These are phyloP conservation scores for Leguminivora glycinivorella DNA, from an alignment of 1,140 invertebrate genomes.

Conservation along the genomic window DNA sequence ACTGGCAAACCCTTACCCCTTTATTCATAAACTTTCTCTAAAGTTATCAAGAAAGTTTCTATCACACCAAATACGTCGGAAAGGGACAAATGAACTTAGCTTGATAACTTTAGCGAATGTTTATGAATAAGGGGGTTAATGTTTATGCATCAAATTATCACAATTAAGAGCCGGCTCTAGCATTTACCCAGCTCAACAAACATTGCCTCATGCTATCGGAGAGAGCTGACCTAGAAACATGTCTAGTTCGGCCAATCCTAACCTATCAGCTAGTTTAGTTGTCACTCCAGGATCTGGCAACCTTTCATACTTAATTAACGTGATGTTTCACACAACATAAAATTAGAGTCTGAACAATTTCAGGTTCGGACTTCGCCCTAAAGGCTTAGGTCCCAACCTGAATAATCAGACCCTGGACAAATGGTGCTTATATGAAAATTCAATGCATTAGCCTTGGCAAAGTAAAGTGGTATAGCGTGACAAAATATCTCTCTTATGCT, in stretches of 20 bases:
- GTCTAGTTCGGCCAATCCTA: background rate
- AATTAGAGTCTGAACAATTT: background rate
- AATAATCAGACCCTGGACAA: background rate
- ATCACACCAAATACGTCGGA: no score
- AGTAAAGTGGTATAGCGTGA: background rate
- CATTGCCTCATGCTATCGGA: background rate
- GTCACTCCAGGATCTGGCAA: background rate
- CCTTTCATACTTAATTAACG: background rate
- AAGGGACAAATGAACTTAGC: no score
- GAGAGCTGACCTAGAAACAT: background rate
- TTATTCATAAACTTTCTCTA: no score
- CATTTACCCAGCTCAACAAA: background rate
- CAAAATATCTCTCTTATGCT: background rate
- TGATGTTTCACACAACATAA: slow-evolving; percentile 3
- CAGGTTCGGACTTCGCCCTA: background rate
- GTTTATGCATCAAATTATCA: background rate
- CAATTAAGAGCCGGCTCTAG: background rate
- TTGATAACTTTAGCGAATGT: no score
- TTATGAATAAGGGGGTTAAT: no score
- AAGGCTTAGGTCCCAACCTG: background rate
- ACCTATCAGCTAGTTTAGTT: background rate
- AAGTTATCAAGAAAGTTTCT: no score
- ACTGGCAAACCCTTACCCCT: background rate
- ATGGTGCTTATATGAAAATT: slow-evolving; percentile 2
- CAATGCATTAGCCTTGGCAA: background rate